Conservation (phyloP, 2,888 invertebrate genomes). For the Branchipolynoe longqiensis region DNA sequence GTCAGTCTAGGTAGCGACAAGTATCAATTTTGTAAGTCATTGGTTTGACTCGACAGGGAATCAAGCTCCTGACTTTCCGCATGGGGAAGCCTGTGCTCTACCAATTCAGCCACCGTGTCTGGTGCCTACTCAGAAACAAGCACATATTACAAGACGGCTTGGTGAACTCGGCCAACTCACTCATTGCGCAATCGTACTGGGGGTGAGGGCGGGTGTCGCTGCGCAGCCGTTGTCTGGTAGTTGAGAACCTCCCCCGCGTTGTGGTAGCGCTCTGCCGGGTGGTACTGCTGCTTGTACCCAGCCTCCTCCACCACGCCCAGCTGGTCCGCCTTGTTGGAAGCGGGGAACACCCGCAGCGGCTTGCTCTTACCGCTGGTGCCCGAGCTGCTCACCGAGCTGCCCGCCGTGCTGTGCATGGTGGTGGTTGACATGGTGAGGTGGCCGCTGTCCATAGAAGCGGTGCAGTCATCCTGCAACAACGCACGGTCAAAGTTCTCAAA, state of each 20-base stretch:
- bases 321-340: not conserved
- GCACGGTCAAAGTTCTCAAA: not conserved
- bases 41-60: too few species aligned
- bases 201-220: slow-evolving; percentile 75
- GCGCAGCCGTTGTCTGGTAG: not conserved
- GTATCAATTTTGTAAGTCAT: too few species aligned
- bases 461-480: slow-evolving; percentile 69
- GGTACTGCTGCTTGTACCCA: not conserved
- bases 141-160: too few species aligned
- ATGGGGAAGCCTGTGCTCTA: too few species aligned
- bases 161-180: too few species aligned
- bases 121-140: too few species aligned
- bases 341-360: slow-evolving; percentile 52
- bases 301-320: slow-evolving; percentile 41
- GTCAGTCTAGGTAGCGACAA: too few species aligned
- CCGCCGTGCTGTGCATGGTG: slow-evolving; percentile 11
- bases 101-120: too few species aligned
- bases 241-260: not conserved
- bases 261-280: not conserved
- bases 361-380: not conserved
- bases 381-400: not conserved
- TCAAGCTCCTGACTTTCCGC: too few species aligned
- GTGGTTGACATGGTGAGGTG: slow-evolving; percentile 77
- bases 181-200: slow-evolving; percentile 76
- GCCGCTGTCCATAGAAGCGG: slow-evolving; percentile 80